Evolutionary conservation across 2,888 invertebrate species (phyloP).

Genomic region (Chamaedrilus cognettii): DNA sequence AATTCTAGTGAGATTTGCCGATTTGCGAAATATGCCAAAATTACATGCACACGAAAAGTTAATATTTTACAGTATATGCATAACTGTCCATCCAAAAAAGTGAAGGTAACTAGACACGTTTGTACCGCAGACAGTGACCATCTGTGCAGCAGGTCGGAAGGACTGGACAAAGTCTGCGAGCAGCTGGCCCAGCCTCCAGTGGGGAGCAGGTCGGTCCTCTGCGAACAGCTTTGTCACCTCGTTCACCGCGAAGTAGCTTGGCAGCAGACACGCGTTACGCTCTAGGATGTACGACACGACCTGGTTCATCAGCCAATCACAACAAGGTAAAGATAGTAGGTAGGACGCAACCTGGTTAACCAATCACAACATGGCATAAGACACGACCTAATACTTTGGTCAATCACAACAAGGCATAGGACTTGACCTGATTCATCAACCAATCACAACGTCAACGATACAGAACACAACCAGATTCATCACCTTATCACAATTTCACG

Average conservation of each 20-base stretch:
- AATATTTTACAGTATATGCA: too few relatives aligned
- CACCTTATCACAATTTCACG: too few relatives aligned
- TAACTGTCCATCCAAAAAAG: too few relatives aligned
- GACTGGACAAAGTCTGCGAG: slow-evolving; percentile 89
- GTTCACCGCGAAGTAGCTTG: slow-evolving; percentile 93
- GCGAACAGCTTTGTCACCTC: slow-evolving; percentile 89
- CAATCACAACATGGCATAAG: neutral
- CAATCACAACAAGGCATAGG: too few relatives aligned
- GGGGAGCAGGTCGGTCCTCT: slow-evolving; percentile 80
- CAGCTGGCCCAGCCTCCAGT: slow-evolving; percentile 87
- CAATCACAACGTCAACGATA: too few relatives aligned
- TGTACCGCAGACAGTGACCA: slow-evolving; percentile 76
- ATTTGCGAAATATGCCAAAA: too few relatives aligned
- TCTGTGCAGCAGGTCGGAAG: slow-evolving; percentile 91
- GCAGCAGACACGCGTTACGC: slow-evolving; percentile 85
- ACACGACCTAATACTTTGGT: neutral
- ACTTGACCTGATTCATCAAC: too few relatives aligned
- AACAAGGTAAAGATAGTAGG: slow-evolving; percentile 1
- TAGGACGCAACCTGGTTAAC: neutral
- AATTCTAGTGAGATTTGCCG: too few relatives aligned
- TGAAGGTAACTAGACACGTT: neutral
- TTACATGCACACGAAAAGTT: too few relatives aligned
- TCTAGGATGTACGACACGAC: slow-evolving; percentile 88
- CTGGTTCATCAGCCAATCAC: slow-evolving; percentile 29
- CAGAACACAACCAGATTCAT: too few relatives aligned